Evolutionary conservation across 2,888 invertebrate species (phyloP), one percentile per base, ranked within the genome.

Genomic region (Ypsolopha sequella): DNA sequence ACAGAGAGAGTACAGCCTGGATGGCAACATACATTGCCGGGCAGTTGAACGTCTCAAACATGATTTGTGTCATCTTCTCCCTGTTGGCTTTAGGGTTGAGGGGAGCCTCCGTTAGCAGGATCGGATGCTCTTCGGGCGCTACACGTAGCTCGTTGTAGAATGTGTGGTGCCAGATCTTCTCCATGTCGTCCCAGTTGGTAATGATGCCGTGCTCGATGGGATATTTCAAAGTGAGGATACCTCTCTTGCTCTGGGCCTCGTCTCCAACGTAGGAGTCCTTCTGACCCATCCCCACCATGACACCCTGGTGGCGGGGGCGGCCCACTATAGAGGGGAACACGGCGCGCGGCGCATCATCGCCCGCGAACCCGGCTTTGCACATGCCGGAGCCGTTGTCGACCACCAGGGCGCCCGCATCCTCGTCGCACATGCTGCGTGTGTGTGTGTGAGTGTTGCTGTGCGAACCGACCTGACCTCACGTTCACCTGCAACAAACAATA

Each of bases 101-200:
- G 55, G 96, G 96, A 59, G 96, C 96, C 86, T 97, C 97, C 57
- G 96, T 97, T 65, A 96, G 90, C 68, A 97, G 91, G 65, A 96
- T 95, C 54, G 96, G 96, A 80, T 97, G 96, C 85, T 96, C 96
- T 84, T 97, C 96, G 59, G 96, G 96, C 57, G 96, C 96, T 58
- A 96, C 95, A 74, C 96, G 92, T 85, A 96, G 89, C 86, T 95
- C 95, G 73, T 96, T 96, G 92, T 96, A 96, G 92, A 96, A 96
- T 75, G 96, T 95, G 90, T 96, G 95, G 87, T 96, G 96, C 96
- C 96, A 96, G 89, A 96, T 96, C 88, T 96, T 97, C 88, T 97
- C 96, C 96, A 97, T 96, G 81, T 96, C 96, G 78, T 96, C 96
- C 96, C 96, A 96, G 90, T 96, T 96, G 87, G 95, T 96, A 81